Evolutionary conservation across 1,140 invertebrate species (phyloP), one percentile per base, ranked within the genome.

Genomic region (Dryas iulia): DNA sequence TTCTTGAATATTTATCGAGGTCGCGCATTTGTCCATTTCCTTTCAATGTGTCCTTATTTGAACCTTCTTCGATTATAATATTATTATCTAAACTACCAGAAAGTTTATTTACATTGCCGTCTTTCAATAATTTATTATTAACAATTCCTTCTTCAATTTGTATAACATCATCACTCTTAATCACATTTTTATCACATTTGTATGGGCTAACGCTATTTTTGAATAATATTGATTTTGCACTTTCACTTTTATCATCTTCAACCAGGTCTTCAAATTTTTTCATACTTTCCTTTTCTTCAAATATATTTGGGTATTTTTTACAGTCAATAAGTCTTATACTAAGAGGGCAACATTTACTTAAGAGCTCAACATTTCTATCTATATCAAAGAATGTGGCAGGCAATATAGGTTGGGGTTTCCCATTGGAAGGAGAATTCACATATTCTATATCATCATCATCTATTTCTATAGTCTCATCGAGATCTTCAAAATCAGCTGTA

Each of bases 261-360:
- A n/a, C n/a, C n/a, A n/a, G n/a, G n/a, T 35, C 5, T 35, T 35
- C 33, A n/a, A 33, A 10, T 18, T 61, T 12, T 2, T 5, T 4
- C 11, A 33, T 8, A 39, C 39, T 39, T 7, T 6, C 1, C 47
- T 11, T 57, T 10, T 4, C 67, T 74, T 59, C 58, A 74, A 18
- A 61, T 66, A 25, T 77, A 79, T 69, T 72, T 74, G 1, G 76
- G 81, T 71, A 71, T 59, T 78, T 78, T 24, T 56, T 35, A 63
- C 67, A 82, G 24, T 84, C 79, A 3, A 80, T 75, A 23, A 85
- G 31, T 70, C 74, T 76, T 14, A 85, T 69, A 39, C 26, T 52
- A n/a, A 81, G 59, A 7, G 78, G 72, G 1, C 72, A 61, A 71
- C 73, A 75, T 21, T 35, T 30, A 5, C 65, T 63, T 53, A 72